Conservation (phyloP, 2,797 vertebrate genomes). For the Xenops minutus region DNA sequence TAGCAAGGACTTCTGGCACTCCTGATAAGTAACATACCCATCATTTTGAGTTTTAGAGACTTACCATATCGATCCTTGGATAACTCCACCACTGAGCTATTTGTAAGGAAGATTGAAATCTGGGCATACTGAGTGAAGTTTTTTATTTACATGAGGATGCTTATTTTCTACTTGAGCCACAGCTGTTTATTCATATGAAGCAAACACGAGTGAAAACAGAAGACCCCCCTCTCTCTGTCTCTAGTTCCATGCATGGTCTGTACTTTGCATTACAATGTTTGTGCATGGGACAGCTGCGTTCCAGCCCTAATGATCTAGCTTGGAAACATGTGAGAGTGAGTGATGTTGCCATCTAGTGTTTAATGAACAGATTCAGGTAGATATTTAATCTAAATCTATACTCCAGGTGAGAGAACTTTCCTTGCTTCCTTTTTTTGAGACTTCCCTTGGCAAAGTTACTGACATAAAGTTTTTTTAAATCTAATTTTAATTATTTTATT, state of each 20-base stretch:
- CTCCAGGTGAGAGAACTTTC: neutral
- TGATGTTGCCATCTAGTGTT: constrained; percentile 50
- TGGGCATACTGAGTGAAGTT: neutral
- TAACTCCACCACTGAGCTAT: neutral
- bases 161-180: neutral
- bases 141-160: neutral
- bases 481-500: neutral
- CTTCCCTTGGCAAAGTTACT: neutral
- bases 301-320: neutral
- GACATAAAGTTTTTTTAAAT: neutral
- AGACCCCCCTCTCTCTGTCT: neutral
- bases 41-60: neutral
- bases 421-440: neutral
- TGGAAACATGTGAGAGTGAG: neutral
- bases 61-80: neutral
- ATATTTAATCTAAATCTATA: neutral
- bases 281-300: neutral
- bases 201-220: neutral
- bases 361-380: neutral
- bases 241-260: neutral
- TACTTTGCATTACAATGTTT: neutral
- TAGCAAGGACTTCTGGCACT: neutral
- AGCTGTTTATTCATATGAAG: neutral
- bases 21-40: neutral
- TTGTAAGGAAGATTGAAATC: neutral